Conservation (phyloP, 1,140 invertebrate genomes). For the Dolichoris vasculosae region DNA sequence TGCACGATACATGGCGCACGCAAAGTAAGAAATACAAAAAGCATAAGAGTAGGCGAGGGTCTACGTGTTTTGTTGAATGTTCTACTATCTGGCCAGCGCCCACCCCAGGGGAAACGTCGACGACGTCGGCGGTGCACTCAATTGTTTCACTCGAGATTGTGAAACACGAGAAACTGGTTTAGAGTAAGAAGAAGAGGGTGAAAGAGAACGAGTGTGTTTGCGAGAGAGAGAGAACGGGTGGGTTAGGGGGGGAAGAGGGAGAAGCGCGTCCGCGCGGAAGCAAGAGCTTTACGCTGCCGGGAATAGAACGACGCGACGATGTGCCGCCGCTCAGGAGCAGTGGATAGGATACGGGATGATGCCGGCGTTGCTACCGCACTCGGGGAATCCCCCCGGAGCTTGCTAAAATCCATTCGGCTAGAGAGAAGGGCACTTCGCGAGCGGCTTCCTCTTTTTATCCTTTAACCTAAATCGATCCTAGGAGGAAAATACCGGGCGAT, state of each 20-base stretch:
- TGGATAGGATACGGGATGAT: constrained; percentile 51
- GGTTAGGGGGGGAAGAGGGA: too few species aligned
- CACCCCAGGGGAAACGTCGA: constrained; percentile 56
- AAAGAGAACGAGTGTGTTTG: neutral
- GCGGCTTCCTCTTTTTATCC: constrained; percentile 54
- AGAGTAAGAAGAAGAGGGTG: constrained; percentile 33
- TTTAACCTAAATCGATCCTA: constrained; percentile 57
- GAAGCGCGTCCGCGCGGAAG: constrained; percentile 11
- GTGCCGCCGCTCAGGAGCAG: constrained; percentile 36
- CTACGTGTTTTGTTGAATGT: constrained; percentile 10
- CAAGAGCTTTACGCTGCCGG: constrained; percentile 58
- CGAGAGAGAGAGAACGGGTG: neutral
- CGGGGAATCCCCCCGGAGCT: constrained; percentile 51
- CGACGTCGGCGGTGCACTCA: constrained; percentile 57
- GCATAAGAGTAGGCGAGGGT: constrained; percentile 3
- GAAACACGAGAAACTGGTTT: constrained; percentile 68
- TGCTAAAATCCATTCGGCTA: constrained; percentile 58
- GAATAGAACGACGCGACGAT: constrained; percentile 48
- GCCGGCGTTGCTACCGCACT: constrained; percentile 18
- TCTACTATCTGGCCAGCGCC: constrained; percentile 33
- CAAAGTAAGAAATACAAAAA: neutral
- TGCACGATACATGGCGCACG: too few species aligned
- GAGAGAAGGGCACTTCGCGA: constrained; percentile 54
- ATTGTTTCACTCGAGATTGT: constrained; percentile 70
- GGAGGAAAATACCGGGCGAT: constrained; percentile 49